Conservation (phyloP, 1,140 invertebrate species). For the Wasmannia auropunctata region DNA sequence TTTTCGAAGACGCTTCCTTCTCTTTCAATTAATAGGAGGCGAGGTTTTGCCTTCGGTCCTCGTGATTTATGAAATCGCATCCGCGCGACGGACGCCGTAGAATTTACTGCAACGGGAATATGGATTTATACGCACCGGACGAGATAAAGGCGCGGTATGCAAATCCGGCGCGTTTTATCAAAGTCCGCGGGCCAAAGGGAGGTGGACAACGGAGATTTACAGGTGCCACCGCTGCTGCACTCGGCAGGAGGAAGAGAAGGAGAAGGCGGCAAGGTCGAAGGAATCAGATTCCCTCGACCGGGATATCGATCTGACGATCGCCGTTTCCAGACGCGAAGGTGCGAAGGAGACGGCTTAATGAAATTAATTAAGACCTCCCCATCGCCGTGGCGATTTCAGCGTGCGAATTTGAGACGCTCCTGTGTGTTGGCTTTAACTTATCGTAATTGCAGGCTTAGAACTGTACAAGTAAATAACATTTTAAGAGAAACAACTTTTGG, state of each 20-base stretch:
- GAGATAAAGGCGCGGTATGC: conserved; percentile 52
- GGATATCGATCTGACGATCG: not conserved
- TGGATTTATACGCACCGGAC: conserved; percentile 32
- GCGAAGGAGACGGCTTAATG: conserved; percentile 57
- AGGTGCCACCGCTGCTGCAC: conserved; percentile 1
- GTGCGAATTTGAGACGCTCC: conserved; percentile 34
- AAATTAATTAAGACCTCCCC: conserved; percentile 65
- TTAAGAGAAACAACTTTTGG: not conserved
- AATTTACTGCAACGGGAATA: conserved; percentile 56
- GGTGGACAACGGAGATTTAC: conserved; percentile 39
- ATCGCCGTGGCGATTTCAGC: conserved; percentile 56
- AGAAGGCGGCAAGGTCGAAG: conserved; percentile 6
- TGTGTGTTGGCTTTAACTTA: not conserved
- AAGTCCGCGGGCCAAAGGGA: conserved; percentile 14
- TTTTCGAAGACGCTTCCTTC: not conserved
- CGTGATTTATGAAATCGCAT: conserved; percentile 53
- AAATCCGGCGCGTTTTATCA: conserved; percentile 43
- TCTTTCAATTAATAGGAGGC: conserved; percentile 46
- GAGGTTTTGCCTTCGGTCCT: conserved; percentile 14
- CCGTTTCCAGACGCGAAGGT: not conserved
- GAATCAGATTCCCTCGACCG: conserved; percentile 25
- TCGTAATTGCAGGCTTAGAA: not conserved
- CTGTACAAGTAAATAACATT: not conserved
- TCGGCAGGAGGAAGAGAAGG: not conserved
- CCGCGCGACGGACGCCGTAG: not conserved